Evolutionary conservation across 2,888 invertebrate species (phyloP).

Genomic region (Amphipyra tragopoginis): DNA sequence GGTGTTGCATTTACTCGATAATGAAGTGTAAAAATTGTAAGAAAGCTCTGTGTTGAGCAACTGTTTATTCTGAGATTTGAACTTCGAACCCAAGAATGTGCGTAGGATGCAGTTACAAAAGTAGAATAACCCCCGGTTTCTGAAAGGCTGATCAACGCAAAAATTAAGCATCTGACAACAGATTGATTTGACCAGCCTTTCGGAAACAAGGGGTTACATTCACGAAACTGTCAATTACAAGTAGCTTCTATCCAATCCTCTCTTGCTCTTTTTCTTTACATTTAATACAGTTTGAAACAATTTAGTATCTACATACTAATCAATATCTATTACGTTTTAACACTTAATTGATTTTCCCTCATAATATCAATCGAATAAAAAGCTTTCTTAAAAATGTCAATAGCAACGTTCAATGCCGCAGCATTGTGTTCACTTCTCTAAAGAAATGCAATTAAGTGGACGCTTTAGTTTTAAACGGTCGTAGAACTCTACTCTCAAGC

Average conservation of each 20-base stretch:
- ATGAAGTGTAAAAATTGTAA: slow-evolving; percentile 38
- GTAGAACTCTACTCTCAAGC: slow-evolving; percentile 27
- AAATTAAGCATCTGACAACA: no score
- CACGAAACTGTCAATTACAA: background rate
- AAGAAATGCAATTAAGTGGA: slow-evolving; percentile 37
- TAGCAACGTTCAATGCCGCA: slow-evolving; percentile 1
- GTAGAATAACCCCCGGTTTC: no score
- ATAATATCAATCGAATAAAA: background rate
- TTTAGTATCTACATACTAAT: no score
- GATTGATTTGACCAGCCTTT: no score
- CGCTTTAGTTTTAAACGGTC: slow-evolving; percentile 22
- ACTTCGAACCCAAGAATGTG: slow-evolving; percentile 39
- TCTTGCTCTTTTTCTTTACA: no score
- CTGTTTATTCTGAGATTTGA: slow-evolving; percentile 30
- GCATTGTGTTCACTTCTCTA: slow-evolving; percentile 17
- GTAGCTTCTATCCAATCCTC: background rate
- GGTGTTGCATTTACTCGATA: slow-evolving; percentile 39
- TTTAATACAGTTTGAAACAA: no score
- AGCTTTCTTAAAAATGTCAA: slow-evolving; percentile 1
- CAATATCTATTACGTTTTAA: no score
- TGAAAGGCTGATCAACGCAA: no score
- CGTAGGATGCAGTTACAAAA: slow-evolving; percentile 21
- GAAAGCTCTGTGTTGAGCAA: slow-evolving; percentile 30
- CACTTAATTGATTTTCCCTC: no score
- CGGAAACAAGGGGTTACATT: no score